Evolutionary conservation across 2,113 vertebrate species (phyloP).

Genomic region (Mirza zaza): DNA sequence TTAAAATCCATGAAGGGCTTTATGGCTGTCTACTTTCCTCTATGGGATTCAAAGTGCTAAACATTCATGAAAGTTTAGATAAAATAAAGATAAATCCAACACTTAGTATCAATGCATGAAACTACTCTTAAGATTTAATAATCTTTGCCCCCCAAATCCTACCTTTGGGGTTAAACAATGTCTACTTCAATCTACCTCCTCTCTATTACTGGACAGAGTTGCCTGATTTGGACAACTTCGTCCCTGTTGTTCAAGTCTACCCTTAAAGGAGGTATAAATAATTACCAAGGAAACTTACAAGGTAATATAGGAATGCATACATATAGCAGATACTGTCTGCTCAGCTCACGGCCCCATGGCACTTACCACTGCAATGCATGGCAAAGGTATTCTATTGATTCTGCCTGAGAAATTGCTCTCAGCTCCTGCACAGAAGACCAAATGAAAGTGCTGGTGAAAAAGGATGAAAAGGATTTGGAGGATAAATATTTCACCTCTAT

Average conservation of each 20-base stretch:
- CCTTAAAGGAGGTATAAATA: background rate
- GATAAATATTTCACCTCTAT: background rate
- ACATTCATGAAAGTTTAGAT: background rate
- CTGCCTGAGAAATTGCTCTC: background rate
- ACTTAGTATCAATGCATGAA: constrained; percentile 7
- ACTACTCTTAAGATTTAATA: constrained; percentile 31
- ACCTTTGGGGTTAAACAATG: background rate
- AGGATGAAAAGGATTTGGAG: background rate
- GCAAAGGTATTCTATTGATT: background rate
- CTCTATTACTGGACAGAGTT: background rate
- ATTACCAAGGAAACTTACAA: background rate
- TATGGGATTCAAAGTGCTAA: background rate
- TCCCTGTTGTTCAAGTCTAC: background rate
- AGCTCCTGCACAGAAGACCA: background rate
- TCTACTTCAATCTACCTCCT: background rate
- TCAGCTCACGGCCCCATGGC: background rate
- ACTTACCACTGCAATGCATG: no score
- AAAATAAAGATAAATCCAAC: background rate
- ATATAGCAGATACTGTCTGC: background rate
- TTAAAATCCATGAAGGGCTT: constrained; percentile 38
- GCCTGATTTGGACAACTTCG: background rate
- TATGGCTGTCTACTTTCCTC: background rate
- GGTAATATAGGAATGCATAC: no score
- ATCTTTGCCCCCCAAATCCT: background rate
- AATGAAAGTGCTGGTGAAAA: background rate